Evolutionary conservation across 2,888 invertebrate genomes (phyloP).

Genomic region (Plebejus anna): DNA sequence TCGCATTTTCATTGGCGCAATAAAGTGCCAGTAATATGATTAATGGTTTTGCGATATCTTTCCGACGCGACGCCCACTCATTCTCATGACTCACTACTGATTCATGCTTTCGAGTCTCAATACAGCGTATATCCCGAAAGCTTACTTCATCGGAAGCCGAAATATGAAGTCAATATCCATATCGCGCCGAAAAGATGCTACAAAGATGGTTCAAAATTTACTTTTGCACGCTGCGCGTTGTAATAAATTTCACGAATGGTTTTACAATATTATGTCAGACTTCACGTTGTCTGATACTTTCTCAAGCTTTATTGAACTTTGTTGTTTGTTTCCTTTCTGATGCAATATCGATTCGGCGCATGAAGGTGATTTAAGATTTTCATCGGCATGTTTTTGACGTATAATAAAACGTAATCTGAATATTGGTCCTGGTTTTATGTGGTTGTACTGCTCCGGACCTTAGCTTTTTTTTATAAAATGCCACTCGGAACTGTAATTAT

Average conservation of each 20-base stretch:
- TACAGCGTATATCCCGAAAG: slow-evolving; percentile 38
- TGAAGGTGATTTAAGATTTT: background rate
- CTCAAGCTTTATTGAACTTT: slow-evolving; percentile 6
- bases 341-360: background rate
- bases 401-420: background rate
- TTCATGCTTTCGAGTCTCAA: slow-evolving; percentile 43
- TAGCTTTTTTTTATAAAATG: background rate
- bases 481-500: background rate
- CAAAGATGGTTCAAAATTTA: background rate
- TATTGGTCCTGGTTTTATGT: background rate
- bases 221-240: background rate
- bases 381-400: background rate
- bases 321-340: background rate
- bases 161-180: slow-evolving; percentile 35
- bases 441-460: background rate
- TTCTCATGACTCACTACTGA: slow-evolving; percentile 54
- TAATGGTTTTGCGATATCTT: slow-evolving; percentile 60
- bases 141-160: slow-evolving; percentile 34
- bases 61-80: slow-evolving; percentile 58
- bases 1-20: slow-evolving; percentile 65
- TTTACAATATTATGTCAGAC: slow-evolving; percentile 1
- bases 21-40: slow-evolving; percentile 69
- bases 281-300: slow-evolving; percentile 1
- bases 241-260: background rate
- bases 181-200: background rate